Percentiles rank a stretch among this genome's conserved stretches.
These are phyloP conservation scores for Merodon equestris DNA, from an alignment of 2,888 invertebrate genomes.

Conservation along the genomic window DNA sequence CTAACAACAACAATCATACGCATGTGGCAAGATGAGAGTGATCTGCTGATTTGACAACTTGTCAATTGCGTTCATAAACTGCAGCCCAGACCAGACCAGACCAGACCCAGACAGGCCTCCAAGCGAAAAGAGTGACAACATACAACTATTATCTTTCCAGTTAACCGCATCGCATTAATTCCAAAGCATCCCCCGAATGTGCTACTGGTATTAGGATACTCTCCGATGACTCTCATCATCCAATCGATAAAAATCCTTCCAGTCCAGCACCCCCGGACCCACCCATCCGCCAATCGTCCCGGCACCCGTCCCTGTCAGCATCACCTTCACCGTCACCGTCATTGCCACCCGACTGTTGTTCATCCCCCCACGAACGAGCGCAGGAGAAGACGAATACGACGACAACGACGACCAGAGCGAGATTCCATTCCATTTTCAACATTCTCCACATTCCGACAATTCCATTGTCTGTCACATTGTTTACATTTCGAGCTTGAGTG, in stretches of 20 bases:
- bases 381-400: slow-evolving; percentile 8
- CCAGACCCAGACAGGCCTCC: slow-evolving; percentile 37
- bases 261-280: slow-evolving; percentile 30
- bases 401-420: slow-evolving; percentile 48
- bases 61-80: slow-evolving; percentile 37
- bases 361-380: neutral
- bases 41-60: slow-evolving; percentile 55
- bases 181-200: slow-evolving; percentile 33
- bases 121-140: slow-evolving; percentile 13
- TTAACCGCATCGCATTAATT: slow-evolving; percentile 68
- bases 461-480: slow-evolving; percentile 69
- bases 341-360: too few relatives aligned
- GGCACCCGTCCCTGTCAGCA: neutral
- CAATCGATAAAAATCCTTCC: slow-evolving; percentile 68
- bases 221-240: slow-evolving; percentile 41
- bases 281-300: neutral
- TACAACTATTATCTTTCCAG: slow-evolving; percentile 58
- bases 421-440: slow-evolving; percentile 68
- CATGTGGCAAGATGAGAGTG: slow-evolving; percentile 2
- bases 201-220: neutral
- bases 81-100: slow-evolving; percentile 36
- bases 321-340: neutral
- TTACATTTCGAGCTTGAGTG: slow-evolving; percentile 69
- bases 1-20: neutral
- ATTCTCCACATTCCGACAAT: slow-evolving; percentile 68